Evolutionary conservation across 2,888 invertebrate genomes (phyloP).

Genomic region (Campopleginae sp.): DNA sequence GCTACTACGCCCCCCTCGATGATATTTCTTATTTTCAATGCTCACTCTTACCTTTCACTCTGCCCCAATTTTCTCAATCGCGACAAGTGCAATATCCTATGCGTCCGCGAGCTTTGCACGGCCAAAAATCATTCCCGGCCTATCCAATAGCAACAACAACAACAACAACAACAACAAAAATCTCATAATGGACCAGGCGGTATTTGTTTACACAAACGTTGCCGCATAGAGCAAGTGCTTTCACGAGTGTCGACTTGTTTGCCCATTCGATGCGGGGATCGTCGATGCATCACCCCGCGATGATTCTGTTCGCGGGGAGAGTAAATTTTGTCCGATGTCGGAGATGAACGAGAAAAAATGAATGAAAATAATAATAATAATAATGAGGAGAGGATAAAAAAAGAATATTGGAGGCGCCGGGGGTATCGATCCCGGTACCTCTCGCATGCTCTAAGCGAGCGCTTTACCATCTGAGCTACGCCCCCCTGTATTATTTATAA

Average conservation of each 20-base stretch:
- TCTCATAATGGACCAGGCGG: too few relatives aligned
- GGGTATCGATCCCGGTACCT: slow-evolving; percentile 77
- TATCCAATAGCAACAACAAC: neutral
- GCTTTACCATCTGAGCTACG: slow-evolving; percentile 76
- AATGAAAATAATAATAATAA: neutral
- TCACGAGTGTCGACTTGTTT: too few relatives aligned
- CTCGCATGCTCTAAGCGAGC: slow-evolving; percentile 76
- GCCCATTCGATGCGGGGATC: too few relatives aligned
- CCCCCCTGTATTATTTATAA: slow-evolving; percentile 60
- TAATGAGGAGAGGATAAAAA: neutral
- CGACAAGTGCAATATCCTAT: neutral
- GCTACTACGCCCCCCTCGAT: slow-evolving; percentile 73
- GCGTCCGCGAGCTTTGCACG: neutral
- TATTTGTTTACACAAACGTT: too few relatives aligned
- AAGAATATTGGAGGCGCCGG: slow-evolving; percentile 72
- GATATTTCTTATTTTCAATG: slow-evolving; percentile 42
- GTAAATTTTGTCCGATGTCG: neutral
- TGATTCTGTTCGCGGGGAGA: neutral
- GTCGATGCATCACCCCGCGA: neutral
- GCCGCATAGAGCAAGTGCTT: too few relatives aligned
- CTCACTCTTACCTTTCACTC: slow-evolving; percentile 52
- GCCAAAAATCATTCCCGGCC: neutral
- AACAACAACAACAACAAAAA: neutral
- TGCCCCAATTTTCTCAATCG: slow-evolving; percentile 42
- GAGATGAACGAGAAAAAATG: too few relatives aligned